These are phyloP conservation scores for Calephelis virginiensis DNA, from an alignment of 1,140 invertebrate genomes.

Conservation along the genomic window DNA sequence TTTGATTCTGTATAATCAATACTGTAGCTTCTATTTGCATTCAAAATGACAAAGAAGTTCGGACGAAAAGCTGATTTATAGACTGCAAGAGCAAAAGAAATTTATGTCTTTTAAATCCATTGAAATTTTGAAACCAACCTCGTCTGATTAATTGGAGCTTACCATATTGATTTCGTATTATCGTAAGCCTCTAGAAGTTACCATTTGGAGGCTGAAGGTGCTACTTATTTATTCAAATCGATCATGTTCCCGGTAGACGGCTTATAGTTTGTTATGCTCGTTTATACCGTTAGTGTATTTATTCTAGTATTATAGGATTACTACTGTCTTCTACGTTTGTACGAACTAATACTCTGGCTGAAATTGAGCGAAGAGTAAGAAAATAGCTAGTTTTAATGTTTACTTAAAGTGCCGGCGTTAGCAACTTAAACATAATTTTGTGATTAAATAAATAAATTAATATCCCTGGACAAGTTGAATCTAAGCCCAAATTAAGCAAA, in stretches of 20 bases:
- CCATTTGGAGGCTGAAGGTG: conserved; percentile 35
- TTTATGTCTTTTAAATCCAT: background rate
- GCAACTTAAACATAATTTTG: too few species aligned
- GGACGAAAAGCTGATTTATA: conserved; percentile 6
- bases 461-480: too few species aligned
- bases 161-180: conserved; percentile 71
- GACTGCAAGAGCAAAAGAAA: conserved; percentile 8
- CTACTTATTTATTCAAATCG: conserved; percentile 56
- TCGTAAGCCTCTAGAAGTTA: conserved; percentile 48
- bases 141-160: conserved; percentile 54
- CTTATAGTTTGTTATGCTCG: conserved; percentile 35
- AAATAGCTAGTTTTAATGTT: too few species aligned
- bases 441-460: too few species aligned
- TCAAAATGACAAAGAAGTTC: background rate
- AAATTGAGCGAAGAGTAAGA: too few species aligned
- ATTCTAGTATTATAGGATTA: background rate
- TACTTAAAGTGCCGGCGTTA: too few species aligned
- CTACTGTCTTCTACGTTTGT: too few species aligned
- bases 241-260: conserved; percentile 22
- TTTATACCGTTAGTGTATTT: conserved; percentile 27
- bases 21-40: conserved; percentile 2
- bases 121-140: background rate
- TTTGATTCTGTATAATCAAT: background rate
- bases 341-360: too few species aligned
- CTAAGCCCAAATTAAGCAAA: too few species aligned